Conservation (phyloP, 2,797 vertebrate genomes). For the Simalia tracyae region DNA sequence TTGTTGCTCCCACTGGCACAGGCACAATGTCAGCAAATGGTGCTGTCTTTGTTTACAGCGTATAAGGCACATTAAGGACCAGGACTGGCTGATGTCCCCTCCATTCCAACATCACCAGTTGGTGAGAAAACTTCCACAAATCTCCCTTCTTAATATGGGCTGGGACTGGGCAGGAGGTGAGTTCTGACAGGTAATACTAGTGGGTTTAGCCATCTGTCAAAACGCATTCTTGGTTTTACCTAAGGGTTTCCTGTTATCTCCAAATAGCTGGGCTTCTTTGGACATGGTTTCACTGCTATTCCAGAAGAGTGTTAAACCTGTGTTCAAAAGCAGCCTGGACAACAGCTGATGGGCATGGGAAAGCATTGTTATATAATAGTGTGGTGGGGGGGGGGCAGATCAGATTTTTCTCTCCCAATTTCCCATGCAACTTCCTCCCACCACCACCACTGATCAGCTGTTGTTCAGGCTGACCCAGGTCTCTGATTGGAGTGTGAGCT, state of each 20-base stretch:
- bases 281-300: neutral
- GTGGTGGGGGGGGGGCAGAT: accelerated
- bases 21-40: neutral
- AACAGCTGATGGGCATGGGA: neutral
- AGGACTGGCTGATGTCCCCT: neutral
- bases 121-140: neutral
- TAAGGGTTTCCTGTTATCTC: neutral
- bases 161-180: neutral
- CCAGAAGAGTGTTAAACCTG: neutral
- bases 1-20: neutral
- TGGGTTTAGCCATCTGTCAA: neutral
- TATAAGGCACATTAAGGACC: neutral
- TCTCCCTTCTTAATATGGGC: neutral
- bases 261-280: neutral
- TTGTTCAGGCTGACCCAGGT: neutral
- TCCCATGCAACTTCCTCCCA: neutral
- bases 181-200: neutral
- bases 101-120: neutral
- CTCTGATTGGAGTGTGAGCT: neutral
- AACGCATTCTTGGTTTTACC: neutral
- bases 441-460: neutral
- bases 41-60: neutral
- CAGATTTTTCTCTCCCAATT: neutral
- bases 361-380: neutral
- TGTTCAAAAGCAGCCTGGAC: neutral